Evolutionary conservation across 1,140 invertebrate species (phyloP), one percentile per base, ranked within the genome.

Genomic region (Drosophila pallidifrons): DNA sequence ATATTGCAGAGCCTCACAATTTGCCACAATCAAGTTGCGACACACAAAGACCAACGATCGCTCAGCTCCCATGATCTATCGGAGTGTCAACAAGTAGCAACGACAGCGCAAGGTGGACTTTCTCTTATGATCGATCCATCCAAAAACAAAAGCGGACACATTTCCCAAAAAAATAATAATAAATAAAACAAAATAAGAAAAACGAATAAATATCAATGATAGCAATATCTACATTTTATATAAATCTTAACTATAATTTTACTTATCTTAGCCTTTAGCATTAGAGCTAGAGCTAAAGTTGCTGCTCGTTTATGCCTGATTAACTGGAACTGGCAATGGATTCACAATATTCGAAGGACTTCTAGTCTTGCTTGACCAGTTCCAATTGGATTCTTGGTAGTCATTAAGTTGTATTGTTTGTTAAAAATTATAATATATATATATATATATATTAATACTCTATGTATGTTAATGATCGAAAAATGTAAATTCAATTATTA

Each of bases 11-110:
- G 95, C 95, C 79, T 97, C 96, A 90, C 95, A 96, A 91, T 97
- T 97, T 91, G 96, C 96, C 49, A 97, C 96, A 59, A 96, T 97
- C 82, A 97, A 97, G 94, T 94, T 97, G 83, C 94, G 96, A 87
- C 97, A 97, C 94, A 96, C 96, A 67, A 95, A 96, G 93, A 97
- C 96, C 91, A 96, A 97, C 92, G 96, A 97, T 93, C 95, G 96
- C 80, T 96, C 96, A 55, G 96, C 96, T 77, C 96, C 96, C 51
- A 94, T 95, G 91, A 95, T 96, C 82, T 94, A 94, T 90, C 63
- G 91, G 38, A 91, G 88, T 59, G 80, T 92, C 57, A 92, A 92
- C 76, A 92, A 91, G 81, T 92, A 90, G 85, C 85, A 89, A 89
- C 85, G 85, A 89, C 78, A 79, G 86, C 81, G 86, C 11, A 89